Evolutionary conservation across 2,797 vertebrate genomes (phyloP).

Genomic region (Etheostoma nigrum): DNA sequence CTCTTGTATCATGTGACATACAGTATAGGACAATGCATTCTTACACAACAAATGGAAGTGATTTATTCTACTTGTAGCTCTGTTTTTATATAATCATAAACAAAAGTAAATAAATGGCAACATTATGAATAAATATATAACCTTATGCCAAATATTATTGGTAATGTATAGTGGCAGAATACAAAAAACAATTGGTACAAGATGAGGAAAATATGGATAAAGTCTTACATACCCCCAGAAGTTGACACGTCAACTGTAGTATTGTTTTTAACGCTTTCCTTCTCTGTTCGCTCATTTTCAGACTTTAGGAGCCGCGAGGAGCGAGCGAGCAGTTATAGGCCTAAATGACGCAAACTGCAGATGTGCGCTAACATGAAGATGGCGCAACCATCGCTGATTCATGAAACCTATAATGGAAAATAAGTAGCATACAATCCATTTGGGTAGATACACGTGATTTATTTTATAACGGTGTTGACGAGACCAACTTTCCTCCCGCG

Average conservation of each 20-base stretch:
- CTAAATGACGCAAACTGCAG: background rate
- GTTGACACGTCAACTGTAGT: slow-evolving; percentile 35
- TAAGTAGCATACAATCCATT: too few relatives aligned
- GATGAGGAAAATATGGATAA: accelerated
- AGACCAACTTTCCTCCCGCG: slow-evolving; percentile 13
- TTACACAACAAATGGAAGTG: too few relatives aligned
- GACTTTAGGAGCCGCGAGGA: background rate
- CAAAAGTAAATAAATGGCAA: background rate
- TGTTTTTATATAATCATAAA: background rate
- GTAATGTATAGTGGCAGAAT: background rate
- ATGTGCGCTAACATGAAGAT: background rate
- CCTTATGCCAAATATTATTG: background rate
- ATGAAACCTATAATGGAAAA: background rate
- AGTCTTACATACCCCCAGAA: slow-evolving; percentile 57
- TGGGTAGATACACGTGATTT: background rate
- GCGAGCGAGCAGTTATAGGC: too few relatives aligned
- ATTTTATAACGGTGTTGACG: background rate
- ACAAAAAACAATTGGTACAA: background rate
- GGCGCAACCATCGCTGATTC: background rate
- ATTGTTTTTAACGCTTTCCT: slow-evolving; percentile 16
- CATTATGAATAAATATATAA: background rate
- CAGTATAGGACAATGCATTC: too few relatives aligned
- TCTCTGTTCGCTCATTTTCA: slow-evolving; percentile 36
- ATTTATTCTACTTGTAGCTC: background rate
- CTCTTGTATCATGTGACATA: too few relatives aligned